Base-by-base conservation (phyloP, 2,888 invertebrate species). In the Ophion slaviceki region DNA sequence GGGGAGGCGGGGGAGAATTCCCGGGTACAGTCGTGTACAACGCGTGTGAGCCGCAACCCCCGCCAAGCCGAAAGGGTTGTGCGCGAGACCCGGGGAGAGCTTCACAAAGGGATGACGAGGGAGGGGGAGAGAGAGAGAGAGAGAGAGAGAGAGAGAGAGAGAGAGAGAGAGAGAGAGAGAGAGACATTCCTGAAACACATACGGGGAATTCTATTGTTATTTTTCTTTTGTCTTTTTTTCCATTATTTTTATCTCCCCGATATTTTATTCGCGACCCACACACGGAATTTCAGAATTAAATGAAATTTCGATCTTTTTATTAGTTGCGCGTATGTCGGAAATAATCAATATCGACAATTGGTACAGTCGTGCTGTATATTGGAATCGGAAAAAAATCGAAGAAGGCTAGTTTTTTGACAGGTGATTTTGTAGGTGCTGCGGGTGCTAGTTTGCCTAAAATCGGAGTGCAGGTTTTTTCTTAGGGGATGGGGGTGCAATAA, bases 161-260 rank as follows among this genome's bases (percentile, higher is more conserved):
- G 88, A 28, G 76, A 61, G 74, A 45, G 82, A 66, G 66, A 47
- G 74, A 75, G 62, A 75, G 70, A 66, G 61, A 76, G 57, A 81
- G 64, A 71, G 64, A 90, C 89, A 88, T 90, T 90, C 90, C 90
- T 90, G 89, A 91, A 91, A 91, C 90, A 90, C 91, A 90, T 91
- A 89, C 87, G 61, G 61, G 40, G 59, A n/a, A 61, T 40, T 61
- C 59, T 40, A 62, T 75, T 62, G 89, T 89, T 72, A 72, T 67
- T 77, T 57, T 32, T 20, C 53, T 6, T 17, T 79, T 81, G 57
- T 82, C 24, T 64, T 32, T 36, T 28, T 57, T 71, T n/a, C 8
- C 14, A 71, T 71, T 71, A 57, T 57, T 71, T 57, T 71, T 57
- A 57, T 71, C 47, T 47, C 24, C 24, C 47, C 45, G 5, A 5